These are phyloP conservation scores for Crotalus adamanteus DNA, from an alignment of 2,797 vertebrate species.

Conservation along the genomic window DNA sequence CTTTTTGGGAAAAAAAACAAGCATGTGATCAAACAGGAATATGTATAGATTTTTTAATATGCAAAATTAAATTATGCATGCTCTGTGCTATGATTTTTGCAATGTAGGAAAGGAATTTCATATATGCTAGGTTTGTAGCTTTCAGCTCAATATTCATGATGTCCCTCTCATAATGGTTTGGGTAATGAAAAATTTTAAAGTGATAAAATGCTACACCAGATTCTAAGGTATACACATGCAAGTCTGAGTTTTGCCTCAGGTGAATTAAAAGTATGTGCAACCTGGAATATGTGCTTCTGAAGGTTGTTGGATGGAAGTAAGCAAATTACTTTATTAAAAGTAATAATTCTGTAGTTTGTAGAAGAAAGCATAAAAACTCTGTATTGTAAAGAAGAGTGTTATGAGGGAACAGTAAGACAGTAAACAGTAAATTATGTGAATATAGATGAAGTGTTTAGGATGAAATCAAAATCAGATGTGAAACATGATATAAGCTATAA, in stretches of 20 bases:
- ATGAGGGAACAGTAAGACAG: neutral
- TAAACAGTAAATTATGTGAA: neutral
- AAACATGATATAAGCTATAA: neutral
- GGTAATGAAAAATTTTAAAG: neutral
- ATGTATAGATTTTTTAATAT: neutral
- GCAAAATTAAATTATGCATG: neutral
- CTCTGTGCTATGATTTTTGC: neutral
- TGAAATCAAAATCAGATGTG: neutral
- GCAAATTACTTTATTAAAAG: neutral
- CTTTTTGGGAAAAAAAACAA: neutral
- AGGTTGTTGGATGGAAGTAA: neutral
- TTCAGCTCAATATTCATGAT: neutral
- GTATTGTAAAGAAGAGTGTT: neutral
- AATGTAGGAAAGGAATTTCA: neutral
- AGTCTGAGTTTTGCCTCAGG: neutral
- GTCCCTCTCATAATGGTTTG: neutral
- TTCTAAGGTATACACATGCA: neutral
- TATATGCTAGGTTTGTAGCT: neutral
- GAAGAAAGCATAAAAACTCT: neutral
- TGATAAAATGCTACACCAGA: neutral
- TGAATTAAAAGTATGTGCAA: neutral
- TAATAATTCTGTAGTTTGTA: neutral
- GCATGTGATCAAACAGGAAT: neutral
- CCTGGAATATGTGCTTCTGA: neutral
- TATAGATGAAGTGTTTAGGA: neutral